These are phyloP conservation scores for Bergia puertoricense DNA, from an alignment of 92 coral and sea anemone genomes.

Conservation along the genomic window DNA sequence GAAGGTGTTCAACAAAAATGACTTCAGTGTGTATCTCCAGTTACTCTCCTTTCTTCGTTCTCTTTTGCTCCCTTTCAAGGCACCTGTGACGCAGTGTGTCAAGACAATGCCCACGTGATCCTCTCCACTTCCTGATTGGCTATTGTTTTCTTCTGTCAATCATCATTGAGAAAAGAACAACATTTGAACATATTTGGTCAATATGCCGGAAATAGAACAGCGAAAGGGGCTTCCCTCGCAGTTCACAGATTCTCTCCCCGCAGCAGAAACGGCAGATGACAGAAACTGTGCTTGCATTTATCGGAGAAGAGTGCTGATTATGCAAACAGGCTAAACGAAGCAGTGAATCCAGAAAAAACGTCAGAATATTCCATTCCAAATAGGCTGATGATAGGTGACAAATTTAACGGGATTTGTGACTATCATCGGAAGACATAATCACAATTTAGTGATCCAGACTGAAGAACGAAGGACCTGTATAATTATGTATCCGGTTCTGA, in stretches of 20 bases:
- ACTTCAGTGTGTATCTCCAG: not conserved
- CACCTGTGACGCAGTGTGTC: slow-evolving; percentile 45
- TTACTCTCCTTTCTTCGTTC: slow-evolving; percentile 1
- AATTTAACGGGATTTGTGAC: not conserved
- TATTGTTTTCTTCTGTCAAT: slow-evolving; percentile 40
- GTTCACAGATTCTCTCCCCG: not conserved
- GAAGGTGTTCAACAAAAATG: slow-evolving; percentile 6
- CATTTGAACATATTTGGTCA: slow-evolving; percentile 48
- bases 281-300: too few relatives aligned
- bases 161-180: slow-evolving; percentile 37
- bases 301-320: not conserved
- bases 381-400: not conserved
- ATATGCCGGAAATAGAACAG: slow-evolving; percentile 27
- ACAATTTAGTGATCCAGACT: not conserved
- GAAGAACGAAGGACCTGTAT: not conserved
- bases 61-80: slow-evolving; percentile 24
- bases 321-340: not conserved
- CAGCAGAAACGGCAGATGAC: not conserved
- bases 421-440: slow-evolving; percentile 1
- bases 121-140: slow-evolving; percentile 36
- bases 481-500: too few relatives aligned
- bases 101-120: slow-evolving; percentile 46
- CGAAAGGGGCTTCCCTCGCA: slow-evolving; percentile 45
- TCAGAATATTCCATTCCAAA: not conserved
- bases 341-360: not conserved